Evolutionary conservation across 1,140 invertebrate species (phyloP).

Genomic region (Musca vetustissima): DNA sequence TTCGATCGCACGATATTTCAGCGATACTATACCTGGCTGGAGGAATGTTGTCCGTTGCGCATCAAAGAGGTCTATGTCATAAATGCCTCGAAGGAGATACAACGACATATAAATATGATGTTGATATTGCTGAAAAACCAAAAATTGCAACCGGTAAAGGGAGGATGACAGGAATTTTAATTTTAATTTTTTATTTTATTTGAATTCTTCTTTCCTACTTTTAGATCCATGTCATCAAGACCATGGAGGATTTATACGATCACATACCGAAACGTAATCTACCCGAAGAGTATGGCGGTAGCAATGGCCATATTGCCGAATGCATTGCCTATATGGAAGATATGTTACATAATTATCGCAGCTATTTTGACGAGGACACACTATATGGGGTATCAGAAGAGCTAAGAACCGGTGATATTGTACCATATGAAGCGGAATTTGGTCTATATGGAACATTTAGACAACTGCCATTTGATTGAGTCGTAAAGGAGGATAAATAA

Average conservation of each 20-base stretch:
- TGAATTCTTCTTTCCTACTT: not conserved
- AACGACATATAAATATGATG: conserved; percentile 34
- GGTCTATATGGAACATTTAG: conserved; percentile 66
- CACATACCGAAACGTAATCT: conserved; percentile 58
- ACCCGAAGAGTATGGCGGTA: conserved; percentile 63
- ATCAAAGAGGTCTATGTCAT: conserved; percentile 60
- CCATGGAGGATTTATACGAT: conserved; percentile 57
- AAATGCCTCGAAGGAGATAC: conserved; percentile 57
- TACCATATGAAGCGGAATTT: conserved; percentile 62
- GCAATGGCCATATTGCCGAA: conserved; percentile 56
- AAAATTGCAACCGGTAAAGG: conserved; percentile 9
- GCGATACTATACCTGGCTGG: conserved; percentile 55
- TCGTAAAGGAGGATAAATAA: too few relatives aligned
- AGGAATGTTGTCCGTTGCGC: conserved; percentile 59
- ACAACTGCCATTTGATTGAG: conserved; percentile 56
- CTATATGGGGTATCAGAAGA: conserved; percentile 61
- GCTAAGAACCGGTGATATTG: conserved; percentile 62
- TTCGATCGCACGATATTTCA: conserved; percentile 56
- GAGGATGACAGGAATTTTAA: not conserved
- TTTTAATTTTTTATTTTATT: not conserved
- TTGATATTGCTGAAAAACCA: not conserved
- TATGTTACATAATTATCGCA: conserved; percentile 57
- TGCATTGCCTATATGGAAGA: conserved; percentile 61
- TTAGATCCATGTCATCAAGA: conserved; percentile 23
- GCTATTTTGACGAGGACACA: conserved; percentile 61